A percentile compares a stretch with the other conserved stretches of the same genome.
Evolutionary conservation across 1,140 invertebrate genomes (phyloP).

Genomic region (Limonius californicus): DNA sequence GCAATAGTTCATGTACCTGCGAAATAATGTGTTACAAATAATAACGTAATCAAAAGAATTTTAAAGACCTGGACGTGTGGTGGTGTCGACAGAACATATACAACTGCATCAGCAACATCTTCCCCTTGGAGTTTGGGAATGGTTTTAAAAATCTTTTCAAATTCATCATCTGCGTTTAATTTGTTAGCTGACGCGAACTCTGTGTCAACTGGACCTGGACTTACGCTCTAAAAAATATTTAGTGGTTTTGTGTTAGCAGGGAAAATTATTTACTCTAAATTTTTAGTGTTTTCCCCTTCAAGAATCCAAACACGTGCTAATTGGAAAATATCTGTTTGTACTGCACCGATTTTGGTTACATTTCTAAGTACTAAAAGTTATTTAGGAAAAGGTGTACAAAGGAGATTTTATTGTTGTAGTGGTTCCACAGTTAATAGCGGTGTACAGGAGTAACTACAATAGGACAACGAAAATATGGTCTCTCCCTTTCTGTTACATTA

Average conservation of each 20-base stretch:
- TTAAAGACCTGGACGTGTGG: conserved; percentile 48
- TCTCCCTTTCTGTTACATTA: too few relatives aligned
- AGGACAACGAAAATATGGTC: too few relatives aligned
- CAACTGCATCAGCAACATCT: conserved; percentile 52
- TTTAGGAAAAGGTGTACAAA: too few relatives aligned
- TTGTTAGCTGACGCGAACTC: neutral
- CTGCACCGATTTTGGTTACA: too few relatives aligned
- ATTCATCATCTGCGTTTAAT: neutral
- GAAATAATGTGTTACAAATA: neutral
- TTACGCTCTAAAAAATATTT: neutral
- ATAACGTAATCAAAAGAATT: too few relatives aligned
- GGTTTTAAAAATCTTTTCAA: neutral
- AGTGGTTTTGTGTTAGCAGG: neutral
- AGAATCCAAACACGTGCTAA: neutral
- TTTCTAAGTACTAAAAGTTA: too few relatives aligned
- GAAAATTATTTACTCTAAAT: neutral
- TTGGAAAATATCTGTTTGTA: neutral
- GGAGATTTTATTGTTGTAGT: too few relatives aligned
- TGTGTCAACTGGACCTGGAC: neutral
- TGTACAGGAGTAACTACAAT: too few relatives aligned
- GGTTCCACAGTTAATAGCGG: too few relatives aligned
- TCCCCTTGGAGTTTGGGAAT: conserved; percentile 33
- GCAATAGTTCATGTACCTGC: conserved; percentile 23
- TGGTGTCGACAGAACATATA: conserved; percentile 51
- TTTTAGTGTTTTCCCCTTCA: neutral